Conservation (phyloP, 2,113 vertebrate species). For the Petaurus breviceps region DNA sequence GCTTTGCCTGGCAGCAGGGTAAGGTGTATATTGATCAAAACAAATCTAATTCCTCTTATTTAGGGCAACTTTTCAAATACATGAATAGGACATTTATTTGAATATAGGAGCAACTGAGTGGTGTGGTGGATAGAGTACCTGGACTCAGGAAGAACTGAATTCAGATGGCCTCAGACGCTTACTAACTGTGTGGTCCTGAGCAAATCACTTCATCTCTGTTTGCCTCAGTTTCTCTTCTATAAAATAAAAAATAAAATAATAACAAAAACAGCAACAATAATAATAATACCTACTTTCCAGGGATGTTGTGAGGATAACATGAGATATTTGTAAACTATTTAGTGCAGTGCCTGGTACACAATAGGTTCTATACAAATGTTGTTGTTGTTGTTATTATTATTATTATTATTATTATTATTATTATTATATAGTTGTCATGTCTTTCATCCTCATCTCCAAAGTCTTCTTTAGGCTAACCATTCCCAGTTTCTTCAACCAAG, state of each 20-base stretch:
- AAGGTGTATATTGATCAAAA: background rate
- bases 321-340: background rate
- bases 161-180: constrained; percentile 5
- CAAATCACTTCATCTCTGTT: background rate
- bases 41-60: background rate
- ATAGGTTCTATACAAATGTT: background rate
- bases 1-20: background rate
- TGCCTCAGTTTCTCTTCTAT: constrained; percentile 11
- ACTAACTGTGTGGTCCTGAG: background rate
- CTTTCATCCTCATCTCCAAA: background rate
- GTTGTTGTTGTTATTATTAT: background rate
- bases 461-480: background rate
- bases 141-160: background rate
- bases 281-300: background rate
- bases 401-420: too few relatives aligned
- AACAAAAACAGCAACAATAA: background rate
- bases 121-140: background rate
- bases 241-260: background rate
- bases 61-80: background rate
- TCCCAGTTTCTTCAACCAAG: background rate
- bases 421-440: background rate
- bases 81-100: background rate
- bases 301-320: background rate
- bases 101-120: background rate
- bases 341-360: background rate